phyloP scores from a whole-genome alignment of 92 coral and sea anemone genomes.

The Palythoa grandis region DNA sequence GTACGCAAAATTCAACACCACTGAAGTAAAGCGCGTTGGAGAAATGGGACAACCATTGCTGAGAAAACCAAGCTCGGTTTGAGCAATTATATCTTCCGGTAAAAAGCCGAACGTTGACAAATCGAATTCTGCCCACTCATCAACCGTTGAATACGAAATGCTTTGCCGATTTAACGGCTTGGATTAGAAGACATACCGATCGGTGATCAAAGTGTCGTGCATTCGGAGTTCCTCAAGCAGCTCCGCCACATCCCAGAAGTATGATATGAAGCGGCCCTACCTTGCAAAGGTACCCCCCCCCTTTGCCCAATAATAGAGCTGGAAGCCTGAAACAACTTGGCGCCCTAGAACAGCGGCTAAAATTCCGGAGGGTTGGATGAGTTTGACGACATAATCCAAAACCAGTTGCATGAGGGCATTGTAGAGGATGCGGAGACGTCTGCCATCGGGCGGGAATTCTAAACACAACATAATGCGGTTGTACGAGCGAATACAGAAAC shows the following conservation, averaged over 20 bases:
- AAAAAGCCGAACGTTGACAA: constrained; percentile 61
- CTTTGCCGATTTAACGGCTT: constrained; percentile 62
- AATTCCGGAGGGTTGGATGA: no score
- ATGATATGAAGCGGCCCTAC: constrained; percentile 66
- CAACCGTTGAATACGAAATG: constrained; percentile 64
- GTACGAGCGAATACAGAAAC: no score
- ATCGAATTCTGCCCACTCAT: constrained; percentile 54
- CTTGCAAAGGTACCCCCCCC: constrained; percentile 66
- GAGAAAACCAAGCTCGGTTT: constrained; percentile 64
- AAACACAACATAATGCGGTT: no score
- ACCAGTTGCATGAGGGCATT: no score
- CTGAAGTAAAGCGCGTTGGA: constrained; percentile 54
- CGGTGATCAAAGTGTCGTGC: constrained; percentile 63
- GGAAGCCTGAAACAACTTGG: no score
- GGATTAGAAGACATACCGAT: constrained; percentile 59
- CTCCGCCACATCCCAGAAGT: constrained; percentile 65
- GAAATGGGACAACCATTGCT: constrained; percentile 56
- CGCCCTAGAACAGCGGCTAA: no score
- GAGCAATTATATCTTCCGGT: constrained; percentile 68
- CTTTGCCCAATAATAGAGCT: no score
- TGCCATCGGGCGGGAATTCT: no score
- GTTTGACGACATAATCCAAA: no score
- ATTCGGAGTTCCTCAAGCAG: constrained; percentile 66
- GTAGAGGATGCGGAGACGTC: no score
- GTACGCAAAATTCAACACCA: constrained; percentile 57